A percentile compares a stretch with the other conserved stretches of the same genome.
Evolutionary conservation across 2,113 vertebrate genomes (phyloP).

Genomic region (Pipra filicauda): DNA sequence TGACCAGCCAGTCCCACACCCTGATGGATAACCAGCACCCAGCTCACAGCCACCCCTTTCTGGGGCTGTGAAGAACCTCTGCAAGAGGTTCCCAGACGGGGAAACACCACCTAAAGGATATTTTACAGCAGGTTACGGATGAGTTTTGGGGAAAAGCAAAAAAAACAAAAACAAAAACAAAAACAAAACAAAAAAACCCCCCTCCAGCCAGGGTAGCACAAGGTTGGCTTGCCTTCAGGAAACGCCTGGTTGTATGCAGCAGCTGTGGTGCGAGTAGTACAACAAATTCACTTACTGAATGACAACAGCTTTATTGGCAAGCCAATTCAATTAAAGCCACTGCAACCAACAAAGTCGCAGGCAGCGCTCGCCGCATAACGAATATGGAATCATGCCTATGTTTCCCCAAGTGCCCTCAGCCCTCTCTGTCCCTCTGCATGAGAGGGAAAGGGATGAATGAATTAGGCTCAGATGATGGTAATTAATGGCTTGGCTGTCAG

Average conservation of each 20-base stretch:
- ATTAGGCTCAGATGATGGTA: conserved; percentile 83
- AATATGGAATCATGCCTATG: conserved; percentile 81
- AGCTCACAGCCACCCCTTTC: not conserved
- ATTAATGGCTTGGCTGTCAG: conserved; percentile 87
- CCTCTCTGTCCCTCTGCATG: conserved; percentile 81
- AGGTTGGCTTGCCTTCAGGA: conserved; percentile 84
- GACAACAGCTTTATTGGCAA: conserved; percentile 92
- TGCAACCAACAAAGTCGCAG: conserved; percentile 83
- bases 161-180: not conserved
- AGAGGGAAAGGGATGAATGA: conserved; percentile 83
- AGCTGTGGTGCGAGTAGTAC: conserved; percentile 84
- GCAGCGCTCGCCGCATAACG: conserved; percentile 79
- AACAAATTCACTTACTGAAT: conserved; percentile 90
- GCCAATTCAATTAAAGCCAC: conserved; percentile 92
- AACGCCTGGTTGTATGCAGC: conserved; percentile 81
- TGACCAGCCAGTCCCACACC: not conserved
- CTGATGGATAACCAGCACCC: not conserved
- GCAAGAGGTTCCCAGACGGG: not conserved
- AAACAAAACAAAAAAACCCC: no score
- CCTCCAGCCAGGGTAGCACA: conserved; percentile 68
- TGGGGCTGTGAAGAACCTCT: not conserved
- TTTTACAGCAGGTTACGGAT: not conserved
- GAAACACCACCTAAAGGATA: not conserved
- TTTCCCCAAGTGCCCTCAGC: conserved; percentile 82
- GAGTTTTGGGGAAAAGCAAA: not conserved